Evolutionary conservation across 2,888 invertebrate genomes (phyloP), one percentile per base, ranked within the genome.

Genomic region (Lepeophtheirus nordmannii): DNA sequence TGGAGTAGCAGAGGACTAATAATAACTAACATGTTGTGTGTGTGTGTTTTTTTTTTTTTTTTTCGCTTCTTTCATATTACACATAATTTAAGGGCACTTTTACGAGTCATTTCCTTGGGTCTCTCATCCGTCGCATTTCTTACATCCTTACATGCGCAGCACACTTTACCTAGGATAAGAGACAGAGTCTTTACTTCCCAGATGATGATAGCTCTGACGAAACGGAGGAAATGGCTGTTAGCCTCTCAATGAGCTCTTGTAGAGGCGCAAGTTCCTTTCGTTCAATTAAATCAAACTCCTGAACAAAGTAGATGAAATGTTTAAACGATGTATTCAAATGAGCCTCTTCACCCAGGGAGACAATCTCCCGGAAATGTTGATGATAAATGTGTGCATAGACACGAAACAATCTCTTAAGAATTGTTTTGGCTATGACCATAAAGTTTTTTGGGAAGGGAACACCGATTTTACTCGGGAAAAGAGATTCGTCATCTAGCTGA

Each of bases 301-400:
- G 82, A 30, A 30, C 30, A 30, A 30, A 93, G 80, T 93, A 96
- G 75, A 98, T 96, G 77, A 98, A 98, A 80, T 98, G 98, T 76
- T 98, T 98, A 80, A 98, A 98, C 72, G 94, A 94, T 68, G 98
- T 98, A 79, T 98, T 98, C 72, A 98, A 83, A 77, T 98, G 98
- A 66, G 97, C 96, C 77, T 97, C 97, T 78, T 98, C 97, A 65
- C 93, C 92, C 68, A 98, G 82, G 77, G 93, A 89, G 67, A 97
- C 93, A 69, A 98, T 94, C 80, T 96, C 90, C 67, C 89, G 41
- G 63, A 98, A 97, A 80, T 99, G 98, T 76, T 96, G 94, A 79
- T 98, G 96, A 79, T 99, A 98, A 75, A 98, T 94, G 79, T 98
- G 98, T 65, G 98, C 98, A 78, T 98, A 98, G 68, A 98, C 96